Conservation (phyloP, 2,888 invertebrate genomes). For the Oegoconia quadripuncta region DNA sequence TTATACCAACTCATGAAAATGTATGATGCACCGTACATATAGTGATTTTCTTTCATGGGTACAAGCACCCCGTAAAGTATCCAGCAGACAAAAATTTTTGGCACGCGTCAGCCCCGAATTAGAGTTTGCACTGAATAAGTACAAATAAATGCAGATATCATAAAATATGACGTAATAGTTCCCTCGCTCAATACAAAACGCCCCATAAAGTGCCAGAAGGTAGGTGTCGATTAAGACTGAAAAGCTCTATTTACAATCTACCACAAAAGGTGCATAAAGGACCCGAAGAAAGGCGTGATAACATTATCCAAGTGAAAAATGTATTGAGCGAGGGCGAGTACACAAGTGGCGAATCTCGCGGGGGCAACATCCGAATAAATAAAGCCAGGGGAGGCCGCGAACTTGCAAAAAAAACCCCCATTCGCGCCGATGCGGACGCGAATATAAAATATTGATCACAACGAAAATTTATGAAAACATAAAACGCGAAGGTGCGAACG, state of each 20-base stretch:
- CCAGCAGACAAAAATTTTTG: too few species aligned
- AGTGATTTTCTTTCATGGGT: too few species aligned
- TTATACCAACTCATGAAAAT: too few species aligned
- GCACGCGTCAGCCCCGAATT: too few species aligned
- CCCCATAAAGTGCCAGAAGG: not conserved
- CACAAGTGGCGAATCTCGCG: constrained; percentile 57
- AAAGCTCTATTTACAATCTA: constrained; percentile 30
- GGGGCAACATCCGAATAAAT: constrained; percentile 57
- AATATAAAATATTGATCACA: constrained; percentile 75
- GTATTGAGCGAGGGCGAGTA: constrained; percentile 48
- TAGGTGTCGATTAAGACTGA: constrained; percentile 25
- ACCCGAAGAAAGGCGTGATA: constrained; percentile 50
- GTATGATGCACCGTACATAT: too few species aligned
- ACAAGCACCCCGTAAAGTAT: too few species aligned
- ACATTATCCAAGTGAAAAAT: constrained; percentile 66
- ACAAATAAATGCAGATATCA: constrained; percentile 2
- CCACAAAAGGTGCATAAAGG: constrained; percentile 31
- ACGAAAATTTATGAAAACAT: constrained; percentile 74
- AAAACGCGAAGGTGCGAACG: constrained; percentile 63
- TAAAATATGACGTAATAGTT: too few species aligned
- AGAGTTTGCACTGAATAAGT: too few species aligned
- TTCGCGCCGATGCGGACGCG: constrained; percentile 53
- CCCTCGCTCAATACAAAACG: not conserved
- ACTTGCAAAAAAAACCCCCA: constrained; percentile 55
- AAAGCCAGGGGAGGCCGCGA: constrained; percentile 42